Percentiles rank a stretch among this genome's conserved stretches.
These are phyloP conservation scores for Isoperla grammatica DNA, from an alignment of 2,888 invertebrate species.

Conservation along the genomic window DNA sequence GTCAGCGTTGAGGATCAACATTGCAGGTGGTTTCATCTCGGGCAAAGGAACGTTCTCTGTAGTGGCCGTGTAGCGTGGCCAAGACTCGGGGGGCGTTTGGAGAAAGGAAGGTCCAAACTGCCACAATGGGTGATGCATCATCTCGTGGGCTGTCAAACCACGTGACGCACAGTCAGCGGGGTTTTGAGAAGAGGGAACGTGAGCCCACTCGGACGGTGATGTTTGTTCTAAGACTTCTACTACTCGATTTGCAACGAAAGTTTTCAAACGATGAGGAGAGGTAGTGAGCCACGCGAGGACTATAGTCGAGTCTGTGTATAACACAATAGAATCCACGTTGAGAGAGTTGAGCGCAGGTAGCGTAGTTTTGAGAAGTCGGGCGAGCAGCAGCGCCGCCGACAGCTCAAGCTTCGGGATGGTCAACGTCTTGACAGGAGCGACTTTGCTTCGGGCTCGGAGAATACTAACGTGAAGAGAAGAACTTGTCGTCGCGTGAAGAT, in stretches of 20 bases:
- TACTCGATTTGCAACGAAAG: slow-evolving; percentile 36
- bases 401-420: slow-evolving; percentile 27
- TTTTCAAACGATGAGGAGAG: slow-evolving; percentile 29
- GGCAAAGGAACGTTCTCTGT: neutral
- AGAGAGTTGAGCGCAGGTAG: slow-evolving; percentile 13
- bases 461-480: slow-evolving; percentile 4
- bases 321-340: slow-evolving; percentile 26
- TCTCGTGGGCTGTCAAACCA: slow-evolving; percentile 31
- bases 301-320: slow-evolving; percentile 33
- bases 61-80: neutral
- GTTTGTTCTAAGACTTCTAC: slow-evolving; percentile 34
- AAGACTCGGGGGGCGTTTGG: neutral
- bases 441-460: slow-evolving; percentile 27
- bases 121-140: slow-evolving; percentile 30
- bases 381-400: slow-evolving; percentile 24
- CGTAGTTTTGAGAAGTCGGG: slow-evolving; percentile 6
- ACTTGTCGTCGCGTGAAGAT: neutral
- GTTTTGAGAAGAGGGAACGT: slow-evolving; percentile 35
- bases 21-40: neutral
- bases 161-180: slow-evolving; percentile 38
- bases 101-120: slow-evolving; percentile 31
- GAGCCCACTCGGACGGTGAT: slow-evolving; percentile 33
- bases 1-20: neutral
- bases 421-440: slow-evolving; percentile 25
- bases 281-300: slow-evolving; percentile 33